Percentiles rank a stretch among this genome's conserved stretches.
Conservation (phyloP, 2,113 vertebrate genomes). For the Phycodurus eques region DNA sequence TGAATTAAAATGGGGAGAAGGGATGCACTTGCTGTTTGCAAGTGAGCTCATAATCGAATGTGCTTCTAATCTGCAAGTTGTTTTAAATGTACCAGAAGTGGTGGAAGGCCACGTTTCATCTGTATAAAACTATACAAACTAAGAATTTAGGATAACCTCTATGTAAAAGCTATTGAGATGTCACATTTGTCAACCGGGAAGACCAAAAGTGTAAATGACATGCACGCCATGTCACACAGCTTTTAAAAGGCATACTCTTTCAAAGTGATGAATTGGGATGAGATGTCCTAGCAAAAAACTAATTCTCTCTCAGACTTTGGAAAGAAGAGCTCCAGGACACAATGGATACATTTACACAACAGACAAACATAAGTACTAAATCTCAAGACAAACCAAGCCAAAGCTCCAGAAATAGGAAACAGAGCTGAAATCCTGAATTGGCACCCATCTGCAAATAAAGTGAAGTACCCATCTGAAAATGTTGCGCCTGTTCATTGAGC, state of each 20-base stretch:
- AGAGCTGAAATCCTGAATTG: not conserved
- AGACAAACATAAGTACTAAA: not conserved
- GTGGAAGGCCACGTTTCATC: not conserved
- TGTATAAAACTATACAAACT: no score
- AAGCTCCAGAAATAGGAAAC: not conserved
- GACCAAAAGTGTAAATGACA: no score
- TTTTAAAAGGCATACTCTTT: no score
- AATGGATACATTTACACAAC: not conserved
- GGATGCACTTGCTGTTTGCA: slow-evolving; percentile 27
- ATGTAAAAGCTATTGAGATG: no score
- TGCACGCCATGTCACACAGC: no score
- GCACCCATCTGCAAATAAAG: not conserved
- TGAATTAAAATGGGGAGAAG: slow-evolving; percentile 23
- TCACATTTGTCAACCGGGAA: no score
- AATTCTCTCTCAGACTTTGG: not conserved
- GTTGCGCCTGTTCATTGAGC: not conserved
- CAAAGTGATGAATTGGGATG: no score
- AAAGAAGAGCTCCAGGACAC: not conserved
- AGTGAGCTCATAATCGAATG: slow-evolving; percentile 16
- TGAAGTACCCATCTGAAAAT: not conserved
- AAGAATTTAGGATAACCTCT: no score
- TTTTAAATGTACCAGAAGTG: not conserved
- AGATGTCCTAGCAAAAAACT: no score
- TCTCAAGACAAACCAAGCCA: not conserved
- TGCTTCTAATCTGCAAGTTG: not conserved